phyloP scores from a whole-genome alignment of 2,113 vertebrate genomes.

The Camarhynchus parvulus region DNA sequence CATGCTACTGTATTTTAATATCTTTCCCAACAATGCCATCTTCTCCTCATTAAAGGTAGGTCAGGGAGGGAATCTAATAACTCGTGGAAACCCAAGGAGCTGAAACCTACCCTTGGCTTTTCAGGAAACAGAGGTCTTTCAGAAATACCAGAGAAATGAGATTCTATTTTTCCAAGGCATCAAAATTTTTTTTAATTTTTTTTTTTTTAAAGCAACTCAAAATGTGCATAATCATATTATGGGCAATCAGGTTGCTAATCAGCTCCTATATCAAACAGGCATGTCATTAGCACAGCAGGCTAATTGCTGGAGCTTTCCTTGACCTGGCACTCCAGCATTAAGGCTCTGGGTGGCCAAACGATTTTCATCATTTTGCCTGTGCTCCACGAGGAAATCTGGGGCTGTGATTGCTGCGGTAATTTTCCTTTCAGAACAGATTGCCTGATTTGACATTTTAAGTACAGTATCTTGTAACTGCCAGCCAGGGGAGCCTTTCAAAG shows the following conservation, averaged over 20 bases:
- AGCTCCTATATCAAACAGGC: slow-evolving; percentile 57
- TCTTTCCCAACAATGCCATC: neutral
- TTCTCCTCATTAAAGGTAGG: slow-evolving; percentile 41
- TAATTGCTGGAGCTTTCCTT: slow-evolving; percentile 68
- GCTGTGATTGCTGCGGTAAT: slow-evolving; percentile 58
- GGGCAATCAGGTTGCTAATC: slow-evolving; percentile 41
- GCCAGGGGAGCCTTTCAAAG: slow-evolving; percentile 11
- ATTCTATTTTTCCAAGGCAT: slow-evolving; percentile 54
- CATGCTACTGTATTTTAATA: neutral
- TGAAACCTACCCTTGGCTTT: slow-evolving; percentile 34
- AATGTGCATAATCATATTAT: slow-evolving; percentile 24
- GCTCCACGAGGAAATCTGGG: slow-evolving; percentile 27
- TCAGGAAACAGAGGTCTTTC: slow-evolving; percentile 6
- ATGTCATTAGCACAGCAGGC: slow-evolving; percentile 46
- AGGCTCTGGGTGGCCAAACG: slow-evolving; percentile 62
- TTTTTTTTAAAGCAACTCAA: neutral
- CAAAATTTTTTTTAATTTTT: neutral
- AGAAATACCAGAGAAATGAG: slow-evolving; percentile 37
- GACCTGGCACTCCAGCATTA: slow-evolving; percentile 23
- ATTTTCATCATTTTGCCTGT: slow-evolving; percentile 58
- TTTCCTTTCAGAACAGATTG: slow-evolving; percentile 68
- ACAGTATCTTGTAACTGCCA: slow-evolving; percentile 50
- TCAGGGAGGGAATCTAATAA: slow-evolving; percentile 33
- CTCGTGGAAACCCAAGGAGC: slow-evolving; percentile 11
- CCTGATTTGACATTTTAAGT: slow-evolving; percentile 48